Conservation (phyloP, 1,140 invertebrate species). For the Andricus grossulariae region DNA sequence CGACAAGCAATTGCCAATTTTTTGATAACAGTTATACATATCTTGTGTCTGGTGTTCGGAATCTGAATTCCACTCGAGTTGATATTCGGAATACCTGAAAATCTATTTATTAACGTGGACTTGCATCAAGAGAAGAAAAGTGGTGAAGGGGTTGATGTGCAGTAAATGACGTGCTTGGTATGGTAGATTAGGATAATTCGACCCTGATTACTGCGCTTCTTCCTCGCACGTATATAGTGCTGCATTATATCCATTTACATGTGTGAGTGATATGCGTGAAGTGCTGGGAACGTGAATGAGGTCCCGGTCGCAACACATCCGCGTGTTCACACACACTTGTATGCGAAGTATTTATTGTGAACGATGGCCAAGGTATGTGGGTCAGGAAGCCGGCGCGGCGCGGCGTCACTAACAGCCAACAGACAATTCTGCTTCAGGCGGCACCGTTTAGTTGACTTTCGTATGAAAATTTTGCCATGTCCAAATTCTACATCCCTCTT, state of each 20-base stretch:
- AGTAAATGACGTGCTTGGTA: slow-evolving; percentile 6
- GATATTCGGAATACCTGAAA: neutral
- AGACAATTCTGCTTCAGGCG: slow-evolving; percentile 61
- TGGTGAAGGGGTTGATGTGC: slow-evolving; percentile 1
- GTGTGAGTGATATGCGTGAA: slow-evolving; percentile 17
- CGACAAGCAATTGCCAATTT: neutral
- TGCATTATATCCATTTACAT: slow-evolving; percentile 6
- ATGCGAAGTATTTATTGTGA: slow-evolving; percentile 43
- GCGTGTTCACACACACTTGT: slow-evolving; percentile 35
- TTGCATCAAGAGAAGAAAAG: neutral
- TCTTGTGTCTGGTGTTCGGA: neutral
- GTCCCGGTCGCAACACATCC: slow-evolving; percentile 30
- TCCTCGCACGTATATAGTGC: slow-evolving; percentile 1
- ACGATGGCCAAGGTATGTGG: slow-evolving; percentile 67
- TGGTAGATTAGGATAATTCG: slow-evolving; percentile 24
- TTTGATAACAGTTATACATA: neutral
- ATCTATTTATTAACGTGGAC: neutral
- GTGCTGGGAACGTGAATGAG: slow-evolving; percentile 34
- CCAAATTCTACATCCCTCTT: slow-evolving; percentile 57
- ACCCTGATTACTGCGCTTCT: slow-evolving; percentile 12
- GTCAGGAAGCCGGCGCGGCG: slow-evolving; percentile 69
- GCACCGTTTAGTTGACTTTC: slow-evolving; percentile 58
- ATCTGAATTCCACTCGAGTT: neutral
- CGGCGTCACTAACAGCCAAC: slow-evolving; percentile 54
- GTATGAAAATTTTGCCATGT: slow-evolving; percentile 63